phyloP scores from a whole-genome alignment of 2,113 vertebrate species.

The Rafetus swinhoei region DNA sequence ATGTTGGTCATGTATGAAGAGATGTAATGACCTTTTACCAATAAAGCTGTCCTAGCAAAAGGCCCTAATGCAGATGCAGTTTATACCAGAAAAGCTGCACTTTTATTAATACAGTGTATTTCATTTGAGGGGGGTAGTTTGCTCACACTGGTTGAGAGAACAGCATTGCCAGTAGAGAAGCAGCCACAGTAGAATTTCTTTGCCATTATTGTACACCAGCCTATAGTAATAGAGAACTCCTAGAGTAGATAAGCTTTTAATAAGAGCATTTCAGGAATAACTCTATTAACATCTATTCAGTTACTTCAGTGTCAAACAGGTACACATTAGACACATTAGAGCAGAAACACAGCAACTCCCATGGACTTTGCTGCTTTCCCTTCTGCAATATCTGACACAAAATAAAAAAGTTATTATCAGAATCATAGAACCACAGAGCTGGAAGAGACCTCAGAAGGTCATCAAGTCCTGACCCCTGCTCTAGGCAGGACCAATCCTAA shows the following conservation, averaged over 20 bases:
- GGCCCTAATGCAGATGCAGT: not conserved
- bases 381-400: not conserved
- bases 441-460: no score
- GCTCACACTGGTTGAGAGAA: not conserved
- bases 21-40: not conserved
- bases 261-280: not conserved
- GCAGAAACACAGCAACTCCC: not conserved
- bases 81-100: not conserved
- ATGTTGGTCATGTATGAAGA: not conserved
- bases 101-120: not conserved
- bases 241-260: not conserved
- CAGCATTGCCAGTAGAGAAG: not conserved
- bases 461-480: no score
- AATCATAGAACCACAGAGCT: no score
- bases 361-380: not conserved
- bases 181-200: not conserved
- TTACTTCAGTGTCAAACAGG: not conserved
- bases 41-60: not conserved
- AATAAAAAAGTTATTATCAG: no score
- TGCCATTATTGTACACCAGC: not conserved
- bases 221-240: not conserved
- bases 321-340: not conserved
- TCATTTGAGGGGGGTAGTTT: not conserved
- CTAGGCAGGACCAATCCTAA: no score
- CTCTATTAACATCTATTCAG: accelerated